These are phyloP conservation scores for Entomobrya proxima DNA, from an alignment of 2,888 invertebrate species.

Conservation along the genomic window DNA sequence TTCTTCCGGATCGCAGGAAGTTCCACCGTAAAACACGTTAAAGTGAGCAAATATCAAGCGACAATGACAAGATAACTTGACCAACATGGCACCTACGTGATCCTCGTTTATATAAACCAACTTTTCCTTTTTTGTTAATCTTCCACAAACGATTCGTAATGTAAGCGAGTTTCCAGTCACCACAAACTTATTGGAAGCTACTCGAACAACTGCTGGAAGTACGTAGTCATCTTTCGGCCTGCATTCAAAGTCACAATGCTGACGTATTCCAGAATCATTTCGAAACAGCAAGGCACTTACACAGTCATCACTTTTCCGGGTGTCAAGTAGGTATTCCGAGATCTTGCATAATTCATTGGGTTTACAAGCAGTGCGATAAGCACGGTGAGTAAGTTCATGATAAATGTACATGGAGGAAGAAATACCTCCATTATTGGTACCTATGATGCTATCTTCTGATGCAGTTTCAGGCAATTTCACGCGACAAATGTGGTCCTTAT, in stretches of 20 bases:
- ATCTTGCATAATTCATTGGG: constrained; percentile 69
- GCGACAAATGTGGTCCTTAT: constrained; percentile 66
- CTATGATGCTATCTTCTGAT: no score
- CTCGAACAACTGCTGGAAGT: constrained; percentile 27
- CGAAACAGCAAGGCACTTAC: constrained; percentile 57
- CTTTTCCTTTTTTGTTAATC: constrained; percentile 11
- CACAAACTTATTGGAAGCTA: constrained; percentile 50
- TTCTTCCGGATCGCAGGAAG: background rate
- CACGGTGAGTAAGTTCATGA: constrained; percentile 48
- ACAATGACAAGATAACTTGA: constrained; percentile 56
- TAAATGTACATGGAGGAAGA: constrained; percentile 50
- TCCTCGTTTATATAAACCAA: constrained; percentile 17
- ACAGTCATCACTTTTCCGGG: constrained; percentile 62
- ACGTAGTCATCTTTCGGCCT: constrained; percentile 34
- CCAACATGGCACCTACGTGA: constrained; percentile 48
- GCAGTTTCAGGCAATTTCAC: constrained; percentile 44
- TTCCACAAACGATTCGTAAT: constrained; percentile 26
- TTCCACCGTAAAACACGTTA: constrained; percentile 45
- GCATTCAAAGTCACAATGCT: constrained; percentile 68
- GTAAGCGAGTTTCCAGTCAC: constrained; percentile 42
- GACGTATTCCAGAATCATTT: constrained; percentile 47
- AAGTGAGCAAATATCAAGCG: constrained; percentile 23
- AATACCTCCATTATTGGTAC: background rate
- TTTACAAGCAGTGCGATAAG: constrained; percentile 67
- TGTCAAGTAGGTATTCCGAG: constrained; percentile 29